Evolutionary conservation across 2,797 vertebrate genomes (phyloP).

Genomic region (Nothura maculosa): DNA sequence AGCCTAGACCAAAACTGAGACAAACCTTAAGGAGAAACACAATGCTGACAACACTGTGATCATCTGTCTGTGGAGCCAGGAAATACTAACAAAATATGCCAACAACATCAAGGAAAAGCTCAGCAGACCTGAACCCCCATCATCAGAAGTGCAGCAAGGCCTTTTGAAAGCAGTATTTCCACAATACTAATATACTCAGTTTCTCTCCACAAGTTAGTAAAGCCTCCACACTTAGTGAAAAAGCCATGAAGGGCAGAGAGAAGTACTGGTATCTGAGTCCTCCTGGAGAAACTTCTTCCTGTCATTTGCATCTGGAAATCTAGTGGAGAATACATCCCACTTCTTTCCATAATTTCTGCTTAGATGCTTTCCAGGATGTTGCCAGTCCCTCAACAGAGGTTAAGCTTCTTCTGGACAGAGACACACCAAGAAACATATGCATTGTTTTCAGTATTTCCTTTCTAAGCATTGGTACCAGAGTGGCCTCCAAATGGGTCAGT

Average conservation of each 20-base stretch:
- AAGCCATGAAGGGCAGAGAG: background rate
- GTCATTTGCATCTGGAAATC: background rate
- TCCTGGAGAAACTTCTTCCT: background rate
- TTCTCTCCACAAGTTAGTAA: background rate
- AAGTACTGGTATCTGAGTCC: background rate
- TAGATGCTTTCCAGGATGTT: background rate
- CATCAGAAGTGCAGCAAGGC: background rate
- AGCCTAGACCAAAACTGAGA: constrained; percentile 33
- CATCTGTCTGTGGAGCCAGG: background rate
- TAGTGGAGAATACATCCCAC: background rate
- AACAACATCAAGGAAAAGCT: background rate
- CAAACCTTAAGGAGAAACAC: background rate
- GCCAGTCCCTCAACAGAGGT: background rate
- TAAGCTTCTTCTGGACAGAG: background rate
- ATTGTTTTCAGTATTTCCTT: background rate
- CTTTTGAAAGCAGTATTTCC: background rate
- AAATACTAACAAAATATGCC: background rate
- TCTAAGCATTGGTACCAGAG: background rate
- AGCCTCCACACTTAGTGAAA: background rate
- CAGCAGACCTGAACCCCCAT: background rate
- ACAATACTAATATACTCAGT: background rate
- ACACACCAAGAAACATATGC: background rate
- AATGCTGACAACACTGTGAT: background rate
- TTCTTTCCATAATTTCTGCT: background rate
- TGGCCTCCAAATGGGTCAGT: background rate